These are phyloP conservation scores for Gallinago solitaria DNA, from an alignment of 2,797 vertebrate genomes.

Conservation along the genomic window DNA sequence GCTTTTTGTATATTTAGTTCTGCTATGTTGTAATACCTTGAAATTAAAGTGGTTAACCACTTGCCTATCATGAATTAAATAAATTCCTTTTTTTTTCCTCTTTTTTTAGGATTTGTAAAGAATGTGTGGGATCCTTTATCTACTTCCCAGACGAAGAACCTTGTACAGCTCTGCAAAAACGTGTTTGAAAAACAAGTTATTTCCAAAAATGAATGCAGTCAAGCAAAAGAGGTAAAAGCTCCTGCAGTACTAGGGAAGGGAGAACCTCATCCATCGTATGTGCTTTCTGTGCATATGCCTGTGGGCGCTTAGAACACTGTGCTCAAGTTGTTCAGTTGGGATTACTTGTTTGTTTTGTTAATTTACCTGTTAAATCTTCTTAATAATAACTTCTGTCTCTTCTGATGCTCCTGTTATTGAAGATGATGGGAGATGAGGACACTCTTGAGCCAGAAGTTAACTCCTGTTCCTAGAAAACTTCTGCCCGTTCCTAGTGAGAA, in stretches of 20 bases:
- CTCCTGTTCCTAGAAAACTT: background rate
- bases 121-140: slow-evolving; percentile 92
- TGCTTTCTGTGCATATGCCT: background rate
- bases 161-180: slow-evolving; percentile 81
- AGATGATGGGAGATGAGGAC: background rate
- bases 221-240: slow-evolving; percentile 84
- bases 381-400: background rate
- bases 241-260: background rate
- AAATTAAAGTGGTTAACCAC: background rate
- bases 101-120: slow-evolving; percentile 82
- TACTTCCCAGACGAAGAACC: slow-evolving; percentile 80
- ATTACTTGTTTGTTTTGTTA: background rate
- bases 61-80: background rate
- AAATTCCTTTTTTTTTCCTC: background rate
- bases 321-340: background rate
- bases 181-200: slow-evolving; percentile 82
- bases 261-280: background rate
- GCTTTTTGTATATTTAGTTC: background rate
- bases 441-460: background rate
- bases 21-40: background rate
- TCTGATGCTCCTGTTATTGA: background rate
- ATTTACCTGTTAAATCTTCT: background rate
- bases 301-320: fast-evolving
- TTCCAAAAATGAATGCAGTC: slow-evolving; percentile 80
- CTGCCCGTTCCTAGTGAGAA: background rate